phyloP scores from a whole-genome alignment of 2,113 vertebrate genomes.

The Macaca fascicularis region T2T-MFA8v1.1 NC_088395.1:81506501-81507000 shows the following conservation, averaged over 20 bases:
- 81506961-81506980: conserved; percentile 3
- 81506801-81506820: conserved; percentile 2
- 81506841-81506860: background rate
- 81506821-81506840: conserved; percentile 24
- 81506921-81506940: background rate
- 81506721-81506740: conserved; percentile 22
- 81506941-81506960: background rate
- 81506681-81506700: conserved; percentile 39
- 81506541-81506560: background rate
- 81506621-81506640: conserved; percentile 15
- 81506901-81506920: conserved; percentile 33
- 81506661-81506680: conserved; percentile 12
- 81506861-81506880: background rate
- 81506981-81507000: background rate
- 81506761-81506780: background rate
- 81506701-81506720: conserved; percentile 3
- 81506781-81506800: background rate
- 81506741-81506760: background rate
- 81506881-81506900: conserved; percentile 26
- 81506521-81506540: background rate
- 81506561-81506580: conserved; percentile 31
- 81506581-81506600: conserved; percentile 25
- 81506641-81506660: background rate
- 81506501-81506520: conserved; percentile 24
- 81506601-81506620: background rate